These are phyloP conservation scores for Rhagonycha lutea DNA, from an alignment of 2,888 invertebrate genomes.

Conservation along the genomic window DNA sequence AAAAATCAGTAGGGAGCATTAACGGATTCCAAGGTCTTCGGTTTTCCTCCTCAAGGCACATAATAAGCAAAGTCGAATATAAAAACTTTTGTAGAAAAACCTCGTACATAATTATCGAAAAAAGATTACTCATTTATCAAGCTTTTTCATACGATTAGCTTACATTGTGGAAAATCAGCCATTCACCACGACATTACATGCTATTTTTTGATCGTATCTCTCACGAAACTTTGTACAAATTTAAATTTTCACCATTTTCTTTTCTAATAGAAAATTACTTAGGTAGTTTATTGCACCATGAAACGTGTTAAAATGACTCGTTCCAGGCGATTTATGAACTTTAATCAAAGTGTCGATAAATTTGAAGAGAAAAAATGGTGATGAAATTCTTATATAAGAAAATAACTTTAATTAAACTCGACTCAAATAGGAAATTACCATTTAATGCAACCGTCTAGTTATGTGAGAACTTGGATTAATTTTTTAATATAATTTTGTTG, in stretches of 20 bases:
- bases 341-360: neutral
- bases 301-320: neutral
- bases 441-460: neutral
- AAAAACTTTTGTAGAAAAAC: neutral
- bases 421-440: neutral
- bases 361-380: neutral
- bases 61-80: too few relatives aligned
- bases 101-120: neutral
- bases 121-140: neutral
- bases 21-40: too few relatives aligned
- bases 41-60: too few relatives aligned
- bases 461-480: neutral
- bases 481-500: neutral
- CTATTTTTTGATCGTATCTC: neutral
- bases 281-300: neutral
- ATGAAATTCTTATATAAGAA: neutral
- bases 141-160: neutral
- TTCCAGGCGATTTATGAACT: neutral
- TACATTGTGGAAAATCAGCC: neutral
- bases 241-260: neutral
- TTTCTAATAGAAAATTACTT: neutral
- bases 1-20: too few relatives aligned
- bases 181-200: neutral
- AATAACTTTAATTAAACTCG: neutral
- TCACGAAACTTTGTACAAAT: neutral